A percentile compares a stretch with the other conserved stretches of the same genome.
Conservation (phyloP, 2,797 vertebrate genomes). For the Artibeus lituratus region DNA sequence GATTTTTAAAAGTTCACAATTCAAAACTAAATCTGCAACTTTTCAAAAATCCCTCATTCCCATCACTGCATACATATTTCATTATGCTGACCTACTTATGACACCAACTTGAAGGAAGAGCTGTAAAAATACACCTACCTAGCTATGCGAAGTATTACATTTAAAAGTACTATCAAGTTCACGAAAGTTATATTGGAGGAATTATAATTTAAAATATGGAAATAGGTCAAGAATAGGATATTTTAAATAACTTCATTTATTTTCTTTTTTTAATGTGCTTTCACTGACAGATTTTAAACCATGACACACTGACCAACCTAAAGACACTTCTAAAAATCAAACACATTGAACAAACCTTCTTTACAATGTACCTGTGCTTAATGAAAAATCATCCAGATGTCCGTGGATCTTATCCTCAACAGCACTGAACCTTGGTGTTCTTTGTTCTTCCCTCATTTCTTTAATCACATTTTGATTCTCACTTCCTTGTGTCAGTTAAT, state of each 20-base stretch:
- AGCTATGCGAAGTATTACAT: neutral
- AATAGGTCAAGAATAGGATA: slow-evolving; percentile 37
- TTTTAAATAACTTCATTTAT: neutral
- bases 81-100: slow-evolving; percentile 44
- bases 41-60: neutral
- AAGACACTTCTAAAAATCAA: neutral
- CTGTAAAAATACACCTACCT: neutral
- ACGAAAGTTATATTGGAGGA: neutral
- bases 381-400: neutral
- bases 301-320: neutral
- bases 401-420: neutral
- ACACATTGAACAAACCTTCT: neutral
- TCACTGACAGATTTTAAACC: neutral
- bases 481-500: neutral
- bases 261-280: neutral
- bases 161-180: slow-evolving; percentile 30
- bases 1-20: neutral
- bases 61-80: neutral
- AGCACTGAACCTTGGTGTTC: neutral
- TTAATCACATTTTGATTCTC: neutral
- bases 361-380: neutral
- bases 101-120: neutral
- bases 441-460: neutral
- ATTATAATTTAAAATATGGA: slow-evolving; percentile 42
- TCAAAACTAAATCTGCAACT: neutral